Percentiles rank a stretch among this genome's conserved stretches.
Conservation (phyloP, 2,888 invertebrate genomes). For the Biston stratarius region DNA sequence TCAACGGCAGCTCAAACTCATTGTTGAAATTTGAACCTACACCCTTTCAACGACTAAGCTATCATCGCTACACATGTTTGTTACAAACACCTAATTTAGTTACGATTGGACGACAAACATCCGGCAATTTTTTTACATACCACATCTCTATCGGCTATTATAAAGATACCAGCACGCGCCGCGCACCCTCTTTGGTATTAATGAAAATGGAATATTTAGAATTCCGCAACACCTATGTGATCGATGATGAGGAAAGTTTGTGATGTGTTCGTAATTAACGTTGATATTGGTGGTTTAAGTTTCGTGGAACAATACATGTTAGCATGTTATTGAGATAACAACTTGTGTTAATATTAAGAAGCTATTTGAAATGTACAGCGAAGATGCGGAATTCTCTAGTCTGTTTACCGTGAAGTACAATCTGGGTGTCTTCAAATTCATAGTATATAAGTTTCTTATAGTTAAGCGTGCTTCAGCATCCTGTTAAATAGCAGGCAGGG, state of each 20-base stretch:
- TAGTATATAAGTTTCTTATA: too few relatives aligned
- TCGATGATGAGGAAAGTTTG: slow-evolving; percentile 53
- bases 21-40: too few relatives aligned
- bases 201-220: slow-evolving; percentile 70
- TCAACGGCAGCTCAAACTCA: too few relatives aligned
- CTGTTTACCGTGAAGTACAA: too few relatives aligned
- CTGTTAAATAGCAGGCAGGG: too few relatives aligned
- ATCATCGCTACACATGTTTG: too few relatives aligned
- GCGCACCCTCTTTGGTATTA: slow-evolving; percentile 63
- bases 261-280: slow-evolving; percentile 45
- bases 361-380: neutral
- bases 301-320: slow-evolving; percentile 14
- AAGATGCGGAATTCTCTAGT: neutral
- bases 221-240: slow-evolving; percentile 64
- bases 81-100: too few relatives aligned
- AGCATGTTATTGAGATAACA: neutral
- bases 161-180: slow-evolving; percentile 60
- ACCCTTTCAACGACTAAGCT: too few relatives aligned
- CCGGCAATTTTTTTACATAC: neutral
- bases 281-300: slow-evolving; percentile 39
- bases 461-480: too few relatives aligned
- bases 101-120: neutral
- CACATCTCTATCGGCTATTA: slow-evolving; percentile 39
- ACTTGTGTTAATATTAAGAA: neutral
- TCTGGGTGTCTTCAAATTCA: too few relatives aligned